Conservation (phyloP, 1,140 invertebrate genomes). For the Chironomus striatipennis region DNA sequence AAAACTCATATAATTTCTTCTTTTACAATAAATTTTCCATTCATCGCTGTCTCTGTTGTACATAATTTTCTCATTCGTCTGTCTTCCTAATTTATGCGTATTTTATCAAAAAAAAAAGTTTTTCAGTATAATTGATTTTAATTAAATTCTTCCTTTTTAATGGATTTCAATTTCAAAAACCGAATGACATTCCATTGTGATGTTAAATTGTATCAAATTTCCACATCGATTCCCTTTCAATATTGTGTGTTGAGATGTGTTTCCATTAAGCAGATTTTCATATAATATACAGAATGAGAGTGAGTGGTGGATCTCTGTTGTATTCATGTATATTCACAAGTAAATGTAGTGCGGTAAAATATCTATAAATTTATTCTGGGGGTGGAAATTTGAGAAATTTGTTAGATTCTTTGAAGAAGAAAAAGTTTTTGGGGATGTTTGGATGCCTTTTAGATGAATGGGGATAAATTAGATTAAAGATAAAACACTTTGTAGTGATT, state of each 20-base stretch:
- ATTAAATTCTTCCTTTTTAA: conserved; percentile 15
- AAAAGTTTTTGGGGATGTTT: too few relatives aligned
- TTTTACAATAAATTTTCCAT: not conserved
- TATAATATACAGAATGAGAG: too few relatives aligned
- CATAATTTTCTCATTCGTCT: not conserved
- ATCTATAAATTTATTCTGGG: too few relatives aligned
- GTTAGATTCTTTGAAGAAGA: too few relatives aligned
- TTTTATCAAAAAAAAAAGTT: not conserved
- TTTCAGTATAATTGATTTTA: conserved; percentile 9
- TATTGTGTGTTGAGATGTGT: not conserved
- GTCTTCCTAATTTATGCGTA: conserved; percentile 1
- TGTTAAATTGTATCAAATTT: not conserved
- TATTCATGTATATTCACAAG: too few relatives aligned
- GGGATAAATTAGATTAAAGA: too few relatives aligned
- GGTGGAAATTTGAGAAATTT: too few relatives aligned
- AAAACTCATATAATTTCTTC: not conserved
- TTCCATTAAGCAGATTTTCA: conserved; percentile 12
- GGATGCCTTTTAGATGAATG: too few relatives aligned
- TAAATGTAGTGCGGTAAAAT: too few relatives aligned
- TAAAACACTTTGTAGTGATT: too few relatives aligned
- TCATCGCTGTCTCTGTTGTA: not conserved
- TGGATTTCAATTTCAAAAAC: conserved; percentile 2
- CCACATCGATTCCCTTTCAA: conserved; percentile 6
- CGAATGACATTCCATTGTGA: conserved; percentile 7
- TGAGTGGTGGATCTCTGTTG: too few relatives aligned